Evolutionary conservation across 2,797 vertebrate species (phyloP), one percentile per base, ranked within the genome.

Genomic region (Pseudochaenichthys georgianus): DNA sequence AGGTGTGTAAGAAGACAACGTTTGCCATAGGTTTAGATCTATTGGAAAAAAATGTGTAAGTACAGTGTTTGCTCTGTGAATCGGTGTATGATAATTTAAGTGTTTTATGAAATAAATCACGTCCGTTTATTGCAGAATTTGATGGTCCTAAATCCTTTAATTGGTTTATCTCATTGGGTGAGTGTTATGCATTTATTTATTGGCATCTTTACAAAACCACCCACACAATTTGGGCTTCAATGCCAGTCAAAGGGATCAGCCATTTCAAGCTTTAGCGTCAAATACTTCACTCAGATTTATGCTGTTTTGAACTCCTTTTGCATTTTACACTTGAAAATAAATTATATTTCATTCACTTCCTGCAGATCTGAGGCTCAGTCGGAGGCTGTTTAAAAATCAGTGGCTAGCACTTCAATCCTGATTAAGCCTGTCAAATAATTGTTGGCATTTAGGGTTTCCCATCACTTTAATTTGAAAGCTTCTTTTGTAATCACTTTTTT

Each of bases 181-280:
- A 69, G 47, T 46, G 50, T 31, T 23, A 60, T 60, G 21, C 38
- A 70, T 82, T 73, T 67, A 68, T 83, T 75, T 68, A n/a, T 58
- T 47, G 64, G 58, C 47, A 68, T 57, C 75, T 74, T 52, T 52
- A 70, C 66, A 81, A 81, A 84, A 66, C 66, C 57, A 48, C 79
- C 66, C 73, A 83, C 81, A 53, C 47, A 41, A 21, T 21, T 11
- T n/a, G 9, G 54, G 28, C 51, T 75, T 62, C 65, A 48, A 76
- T 38, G 41, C 58, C 73, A 67, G 58, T 65, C 31, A 34, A 6
- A 11, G 52, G 13, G 46, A 79, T 68, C 52, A 70, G 12, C 70
- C 41, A 58, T 63, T 75, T 42, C 50, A 54, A 76, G 34, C 61
- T 68, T 52, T 41, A 42, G 53, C 28, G 72, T 78, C 3, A 55